Conservation (phyloP, 1,140 invertebrate species). For the Drosophila bipectinata region DNA sequence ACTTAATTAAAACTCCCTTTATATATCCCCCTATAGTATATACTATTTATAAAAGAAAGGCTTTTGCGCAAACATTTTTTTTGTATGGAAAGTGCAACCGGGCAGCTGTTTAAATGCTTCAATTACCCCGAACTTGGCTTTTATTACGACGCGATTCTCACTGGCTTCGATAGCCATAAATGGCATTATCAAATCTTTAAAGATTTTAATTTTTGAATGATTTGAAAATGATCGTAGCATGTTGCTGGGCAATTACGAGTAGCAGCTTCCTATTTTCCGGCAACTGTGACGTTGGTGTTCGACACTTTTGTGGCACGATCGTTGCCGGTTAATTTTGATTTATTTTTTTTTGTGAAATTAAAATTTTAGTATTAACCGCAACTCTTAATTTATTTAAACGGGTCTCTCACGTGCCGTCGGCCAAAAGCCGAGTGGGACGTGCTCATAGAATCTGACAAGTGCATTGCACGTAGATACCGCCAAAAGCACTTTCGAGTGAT, state of each 20-base stretch:
- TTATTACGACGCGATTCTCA: constrained; percentile 12
- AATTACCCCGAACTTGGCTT: constrained; percentile 24
- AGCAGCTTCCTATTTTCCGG: constrained; percentile 12
- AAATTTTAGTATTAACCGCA: constrained; percentile 14
- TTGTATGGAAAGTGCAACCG: constrained; percentile 20
- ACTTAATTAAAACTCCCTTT: constrained; percentile 7
- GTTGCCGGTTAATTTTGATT: constrained; percentile 10
- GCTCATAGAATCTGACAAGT: constrained; percentile 43
- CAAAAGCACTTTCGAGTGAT: constrained; percentile 5
- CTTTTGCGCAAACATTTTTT: constrained; percentile 46
- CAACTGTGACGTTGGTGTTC: constrained; percentile 22
- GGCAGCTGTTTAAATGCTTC: constrained; percentile 51
- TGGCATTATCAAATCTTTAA: constrained; percentile 9
- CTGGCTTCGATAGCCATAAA: constrained; percentile 1
- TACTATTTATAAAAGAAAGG: constrained; percentile 8
- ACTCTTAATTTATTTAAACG: constrained; percentile 36
- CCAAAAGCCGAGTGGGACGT: constrained; percentile 45
- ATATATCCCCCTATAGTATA: neutral
- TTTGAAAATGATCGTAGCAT: constrained; percentile 57
- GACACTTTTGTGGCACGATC: constrained; percentile 36
- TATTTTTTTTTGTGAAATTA: constrained; percentile 31
- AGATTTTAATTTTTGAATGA: constrained; percentile 5
- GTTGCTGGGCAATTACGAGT: constrained; percentile 53
- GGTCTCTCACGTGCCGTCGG: constrained; percentile 50
- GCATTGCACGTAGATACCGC: constrained; percentile 30